Evolutionary conservation across 2,113 vertebrate species (phyloP), one percentile per base, ranked within the genome.

Genomic region (Neoarius graeffei): DNA sequence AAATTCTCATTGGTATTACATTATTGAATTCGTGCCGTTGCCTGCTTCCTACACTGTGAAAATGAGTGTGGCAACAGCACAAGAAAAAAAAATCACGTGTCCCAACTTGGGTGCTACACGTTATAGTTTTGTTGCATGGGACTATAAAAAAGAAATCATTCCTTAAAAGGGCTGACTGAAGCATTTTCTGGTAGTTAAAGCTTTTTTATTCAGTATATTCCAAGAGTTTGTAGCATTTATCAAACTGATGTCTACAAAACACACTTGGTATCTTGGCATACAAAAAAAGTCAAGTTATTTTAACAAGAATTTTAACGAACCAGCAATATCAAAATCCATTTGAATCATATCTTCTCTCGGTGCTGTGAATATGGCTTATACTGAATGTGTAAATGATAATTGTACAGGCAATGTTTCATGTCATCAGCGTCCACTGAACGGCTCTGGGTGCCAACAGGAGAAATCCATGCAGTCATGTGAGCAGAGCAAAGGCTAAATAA

Each of bases 381-480:
- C 7, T 10, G n/a, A 82, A 7, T 25, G 30, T 25, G 57, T 48
- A 30, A 62, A 62, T 13, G 11, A 67, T 20, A 80, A 67, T 15
- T 11, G 7, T 0, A 15, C 66, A 71, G 83, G 48, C 48, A 54
- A 25, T 13, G 30, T 54, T 54, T 6, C 74, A 80, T 59, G 62
- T 85, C 27, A 80, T 56, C 73, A 62, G 30, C 62, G 60, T 27
- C 81, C 57, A 74, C 57, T 64, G 15, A 62, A 84, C 73, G 87
- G 87, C 83, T 87, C 81, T 84, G 60, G 86, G 89, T 56, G 71
- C 84, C 91, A 90, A 93, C 92, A 81, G 88, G 83, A 91, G 86
- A 90, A 92, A 93, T 94, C 87, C 90, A 91, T 84, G 93, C 87
- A 91, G 91, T 87, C 90, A 90, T 50, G 56, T 81, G 79, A 90